Base-by-base conservation (phyloP, 2,888 invertebrate species). In the Tigriopus californicus region DNA sequence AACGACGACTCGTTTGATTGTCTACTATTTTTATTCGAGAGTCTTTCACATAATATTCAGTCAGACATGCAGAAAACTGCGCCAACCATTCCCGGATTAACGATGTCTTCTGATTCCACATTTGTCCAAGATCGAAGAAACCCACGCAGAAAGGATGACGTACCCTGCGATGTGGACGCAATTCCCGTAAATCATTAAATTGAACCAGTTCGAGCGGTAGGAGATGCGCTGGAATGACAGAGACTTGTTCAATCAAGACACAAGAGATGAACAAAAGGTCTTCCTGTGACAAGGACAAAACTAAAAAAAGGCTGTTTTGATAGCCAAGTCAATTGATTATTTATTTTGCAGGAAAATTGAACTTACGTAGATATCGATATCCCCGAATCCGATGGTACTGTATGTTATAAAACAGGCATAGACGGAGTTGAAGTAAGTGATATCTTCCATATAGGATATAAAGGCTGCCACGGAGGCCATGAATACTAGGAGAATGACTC, bases 331-430 rank as follows among this genome's bases (percentile, higher is more conserved):
- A n/a, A n/a, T n/a, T n/a, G n/a, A n/a, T n/a, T n/a, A n/a, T n/a
- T n/a, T n/a, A n/a, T n/a, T n/a, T n/a, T n/a, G n/a, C n/a, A n/a
- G n/a, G n/a, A n/a, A n/a, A n/a, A n/a, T n/a, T n/a, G n/a, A n/a
- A 49, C 49, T 54, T 12, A 54, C 54, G 41, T 46, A 56, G 15
- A 56, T 56, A 22, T 56, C 56, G n/a, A 56, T 44, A 22, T 56
- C 56, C 22, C 56, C 56, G 15, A 56, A 56, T 42, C 56, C 56
- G 44, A 56, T 56, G 42, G 56, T 56, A 6, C 42, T 42, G 44
- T 56, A 56, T 13, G 56, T 42, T 20, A 56, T 56, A 24, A 56
- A 56, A 15, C 42, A 56, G 11, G 56, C 56, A 20, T 56, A 56
- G 22, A 56, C 20, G 4, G 56, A 20, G 6, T 56, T 25, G 44